Base-by-base conservation (phyloP, 2,888 invertebrate genomes). In the Trichopria drosophilae region DNA sequence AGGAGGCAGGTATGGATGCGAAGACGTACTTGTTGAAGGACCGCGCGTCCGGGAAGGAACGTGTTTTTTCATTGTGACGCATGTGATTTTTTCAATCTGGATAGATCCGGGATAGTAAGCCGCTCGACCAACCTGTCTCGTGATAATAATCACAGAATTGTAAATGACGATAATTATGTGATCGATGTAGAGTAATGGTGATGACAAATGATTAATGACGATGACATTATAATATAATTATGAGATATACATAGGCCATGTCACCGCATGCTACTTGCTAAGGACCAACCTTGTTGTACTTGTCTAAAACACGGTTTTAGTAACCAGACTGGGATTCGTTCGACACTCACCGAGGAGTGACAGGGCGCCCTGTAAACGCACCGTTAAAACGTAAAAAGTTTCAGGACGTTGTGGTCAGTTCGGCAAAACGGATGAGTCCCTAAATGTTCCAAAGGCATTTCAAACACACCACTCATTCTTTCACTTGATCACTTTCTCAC, bases 201-300 rank as follows among this genome's bases (percentile, higher is more conserved):
- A 57, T 53, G 51, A 53, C 48, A 47, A 57, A 43, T 51, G 36
- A 53, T 59, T 57, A 59, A 62, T 65, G 61, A 62, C 56, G 57
- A 62, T 65, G 60, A 57, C 62, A 48, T 34, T 45, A 53, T 61
- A 58, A 62, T 59, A 60, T 52, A 58, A 61, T 58, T 57, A 60
- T 59, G 60, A 63, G 60, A 67, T 65, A 67, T 60, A 70, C 65
- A 71, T 69, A 74, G 74, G 72, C 73, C 73, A 74, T 71, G 68
- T 73, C 73, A 73, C 74, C 72, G 67, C 75, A 75, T 75, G 75
- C 75, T 75, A 75, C 66, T 75, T 73, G 69, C 74, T 75, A 74
- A 75, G 71, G 74, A 75, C 75, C 75, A 75, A 75, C 75, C 75
- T 75, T 75, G 71, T 71, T 72, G 71, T 64, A 69, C 71, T 73